phyloP scores from a whole-genome alignment of 2,797 vertebrate genomes.

The Halcyon leucocephala region DNA sequence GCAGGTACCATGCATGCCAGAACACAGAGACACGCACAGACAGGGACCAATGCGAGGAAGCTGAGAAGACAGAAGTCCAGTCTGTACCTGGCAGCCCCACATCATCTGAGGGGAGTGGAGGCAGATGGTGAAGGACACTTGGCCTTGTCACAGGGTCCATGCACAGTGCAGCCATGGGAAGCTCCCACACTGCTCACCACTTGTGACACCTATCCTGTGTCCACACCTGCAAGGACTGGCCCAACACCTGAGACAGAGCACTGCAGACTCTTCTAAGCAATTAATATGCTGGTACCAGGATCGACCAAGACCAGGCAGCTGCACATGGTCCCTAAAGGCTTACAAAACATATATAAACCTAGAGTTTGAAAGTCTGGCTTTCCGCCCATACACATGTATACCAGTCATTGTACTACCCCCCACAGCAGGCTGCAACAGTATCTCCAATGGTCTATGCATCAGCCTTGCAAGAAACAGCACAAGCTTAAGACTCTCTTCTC shows the following conservation, averaged over 20 bases:
- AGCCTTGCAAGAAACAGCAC: background rate
- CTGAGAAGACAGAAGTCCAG: background rate
- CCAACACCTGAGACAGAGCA: background rate
- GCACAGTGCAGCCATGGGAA: background rate
- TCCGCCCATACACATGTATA: slow-evolving; percentile 24
- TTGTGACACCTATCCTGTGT: background rate
- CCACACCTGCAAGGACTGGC: background rate
- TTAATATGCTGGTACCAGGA: background rate
- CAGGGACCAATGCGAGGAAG: background rate
- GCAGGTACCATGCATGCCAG: background rate
- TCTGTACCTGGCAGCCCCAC: background rate
- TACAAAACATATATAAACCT: slow-evolving; percentile 18
- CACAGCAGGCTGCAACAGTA: background rate
- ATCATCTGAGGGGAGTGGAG: background rate
- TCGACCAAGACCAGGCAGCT: slow-evolving; percentile 12
- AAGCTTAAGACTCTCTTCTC: background rate
- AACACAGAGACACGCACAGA: background rate
- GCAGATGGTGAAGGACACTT: background rate
- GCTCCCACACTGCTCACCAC: background rate
- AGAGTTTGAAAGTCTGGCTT: slow-evolving; percentile 28
- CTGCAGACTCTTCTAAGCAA: background rate
- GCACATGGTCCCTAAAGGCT: slow-evolving; percentile 26
- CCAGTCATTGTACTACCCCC: background rate
- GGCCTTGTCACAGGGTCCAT: background rate
- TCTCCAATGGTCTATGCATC: background rate